Percentiles rank a stretch among this genome's conserved stretches.
Conservation (phyloP, 1,140 invertebrate species). For the Himalopsyche phryganea region DNA sequence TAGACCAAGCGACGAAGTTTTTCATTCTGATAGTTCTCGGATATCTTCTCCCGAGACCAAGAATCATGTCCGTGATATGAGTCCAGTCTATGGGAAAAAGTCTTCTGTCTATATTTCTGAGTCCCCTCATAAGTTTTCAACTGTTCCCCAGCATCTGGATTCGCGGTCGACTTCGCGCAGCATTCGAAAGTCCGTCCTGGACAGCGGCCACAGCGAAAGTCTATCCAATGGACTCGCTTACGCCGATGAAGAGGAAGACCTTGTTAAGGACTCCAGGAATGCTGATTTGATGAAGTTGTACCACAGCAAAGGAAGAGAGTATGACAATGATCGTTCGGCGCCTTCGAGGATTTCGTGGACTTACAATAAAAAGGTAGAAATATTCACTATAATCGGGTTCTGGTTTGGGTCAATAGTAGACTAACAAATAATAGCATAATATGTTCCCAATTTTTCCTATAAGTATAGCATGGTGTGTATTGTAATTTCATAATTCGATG, state of each 20-base stretch:
- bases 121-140: neutral
- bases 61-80: neutral
- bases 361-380: conserved; percentile 20
- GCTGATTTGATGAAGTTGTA: conserved; percentile 21
- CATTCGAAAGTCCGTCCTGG: neutral
- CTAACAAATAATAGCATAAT: too few relatives aligned
- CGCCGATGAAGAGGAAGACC: conserved; percentile 12
- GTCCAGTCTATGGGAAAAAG: neutral
- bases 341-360: conserved; percentile 15
- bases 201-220: neutral
- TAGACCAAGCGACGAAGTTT: conserved; percentile 2
- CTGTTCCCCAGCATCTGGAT: too few relatives aligned
- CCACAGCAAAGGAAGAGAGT: neutral
- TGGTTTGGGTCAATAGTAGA: too few relatives aligned
- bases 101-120: conserved; percentile 5
- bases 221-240: neutral
- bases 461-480: too few relatives aligned
- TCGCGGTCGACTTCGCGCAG: too few relatives aligned
- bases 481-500: too few relatives aligned
- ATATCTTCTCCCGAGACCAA: neutral
- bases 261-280: conserved; percentile 14
- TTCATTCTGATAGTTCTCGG: neutral
- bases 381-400: too few relatives aligned
- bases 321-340: neutral
- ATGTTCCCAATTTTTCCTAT: too few relatives aligned